A percentile compares a stretch with the other conserved stretches of the same genome.
These are phyloP conservation scores for Stomatorhinus walkeri DNA, from an alignment of 2,797 vertebrate species.

Conservation along the genomic window DNA sequence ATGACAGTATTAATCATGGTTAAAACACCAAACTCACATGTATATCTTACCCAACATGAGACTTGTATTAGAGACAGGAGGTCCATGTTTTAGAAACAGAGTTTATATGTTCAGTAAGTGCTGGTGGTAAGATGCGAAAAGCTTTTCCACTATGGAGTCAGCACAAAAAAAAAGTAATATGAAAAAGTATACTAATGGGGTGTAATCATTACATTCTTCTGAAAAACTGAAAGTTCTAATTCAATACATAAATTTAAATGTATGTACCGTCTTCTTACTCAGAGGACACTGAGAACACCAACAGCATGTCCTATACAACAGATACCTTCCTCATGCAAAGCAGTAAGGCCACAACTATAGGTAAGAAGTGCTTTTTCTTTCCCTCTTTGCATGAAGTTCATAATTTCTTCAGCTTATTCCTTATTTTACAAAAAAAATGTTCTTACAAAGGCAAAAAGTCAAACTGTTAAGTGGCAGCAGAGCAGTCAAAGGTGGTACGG, in stretches of 20 bases:
- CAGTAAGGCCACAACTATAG: conserved; percentile 56
- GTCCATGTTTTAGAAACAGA: conserved; percentile 37
- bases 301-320: conserved; percentile 50
- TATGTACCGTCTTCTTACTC: not conserved
- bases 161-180: conserved; percentile 62
- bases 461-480: conserved; percentile 44
- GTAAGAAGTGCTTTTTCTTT: conserved; percentile 34
- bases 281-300: conserved; percentile 50
- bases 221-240: not conserved
- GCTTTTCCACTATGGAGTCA: conserved; percentile 89
- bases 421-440: conserved; percentile 32
- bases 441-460: conserved; percentile 43
- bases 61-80: conserved; percentile 15
- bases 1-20: not conserved
- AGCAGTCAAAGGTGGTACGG: conserved; percentile 37
- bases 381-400: conserved; percentile 46
- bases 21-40: conserved; percentile 51
- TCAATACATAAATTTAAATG: not conserved
- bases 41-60: conserved; percentile 42
- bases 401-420: conserved; percentile 37
- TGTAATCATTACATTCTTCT: conserved; percentile 46
- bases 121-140: conserved; percentile 70
- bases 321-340: conserved; percentile 57
- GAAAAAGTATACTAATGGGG: conserved; percentile 48
- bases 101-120: conserved; percentile 40